A percentile compares a stretch with the other conserved stretches of the same genome.
These are phyloP conservation scores for Rhagonycha fulva DNA, from an alignment of 2,888 invertebrate species.

Conservation along the genomic window DNA sequence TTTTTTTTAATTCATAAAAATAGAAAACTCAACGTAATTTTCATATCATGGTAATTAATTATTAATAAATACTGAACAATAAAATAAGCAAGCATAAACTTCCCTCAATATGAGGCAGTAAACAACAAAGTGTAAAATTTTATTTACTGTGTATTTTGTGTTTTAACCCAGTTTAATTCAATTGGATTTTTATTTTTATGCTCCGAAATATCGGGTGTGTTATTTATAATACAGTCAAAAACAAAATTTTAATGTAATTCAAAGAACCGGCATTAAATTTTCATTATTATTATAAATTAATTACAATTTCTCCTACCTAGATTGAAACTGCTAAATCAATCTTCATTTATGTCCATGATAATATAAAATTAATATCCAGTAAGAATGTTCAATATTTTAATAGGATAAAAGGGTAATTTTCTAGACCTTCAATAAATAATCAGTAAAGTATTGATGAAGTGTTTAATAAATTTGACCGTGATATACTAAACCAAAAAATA, in stretches of 20 bases:
- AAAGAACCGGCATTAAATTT: not conserved
- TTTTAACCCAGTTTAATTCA: too few species aligned
- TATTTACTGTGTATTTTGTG: too few species aligned
- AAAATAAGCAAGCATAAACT: too few species aligned
- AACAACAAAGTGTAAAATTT: not conserved
- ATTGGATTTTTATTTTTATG: not conserved
- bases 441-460: not conserved
- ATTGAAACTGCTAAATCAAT: not conserved
- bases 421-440: not conserved
- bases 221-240: not conserved
- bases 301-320: not conserved
- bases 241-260: not conserved
- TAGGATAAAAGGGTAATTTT: not conserved
- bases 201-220: not conserved
- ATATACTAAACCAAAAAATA: not conserved
- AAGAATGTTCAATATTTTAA: not conserved
- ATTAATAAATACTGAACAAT: too few species aligned
- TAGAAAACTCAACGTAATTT: too few species aligned
- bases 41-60: too few species aligned
- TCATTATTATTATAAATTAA: not conserved
- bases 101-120: too few species aligned
- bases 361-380: not conserved
- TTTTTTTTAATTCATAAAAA: too few species aligned
- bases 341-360: not conserved
- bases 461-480: not conserved